Evolutionary conservation across 1,140 invertebrate species (phyloP), one percentile per base, ranked within the genome.

Genomic region (Apocrypta bakeri): DNA sequence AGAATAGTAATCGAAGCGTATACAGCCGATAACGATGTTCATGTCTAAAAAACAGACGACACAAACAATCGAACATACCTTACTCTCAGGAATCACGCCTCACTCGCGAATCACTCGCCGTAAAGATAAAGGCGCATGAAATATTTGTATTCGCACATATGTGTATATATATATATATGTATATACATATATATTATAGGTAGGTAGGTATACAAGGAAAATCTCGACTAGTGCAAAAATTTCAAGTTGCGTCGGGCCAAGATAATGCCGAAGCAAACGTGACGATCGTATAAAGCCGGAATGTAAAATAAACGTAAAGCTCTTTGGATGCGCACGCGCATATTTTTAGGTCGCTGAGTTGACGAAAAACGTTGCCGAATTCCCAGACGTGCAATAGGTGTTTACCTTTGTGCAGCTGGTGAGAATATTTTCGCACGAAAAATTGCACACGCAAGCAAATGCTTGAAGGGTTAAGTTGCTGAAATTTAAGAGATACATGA

Each of bases 11-110:
- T 42, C 12, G 64, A 79, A 79, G 64, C 40, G 64, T 40, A 31
- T 42, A 68, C 1, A 79, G 64, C 25, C n/a, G 76, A 79, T 69
- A 69, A 48, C 76, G 17, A 79, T 14, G n/a, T 79, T 27, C 64
- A 3, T 8, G n/a, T 17, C 9, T 61, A 31, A 76, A 76, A 76
- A 76, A 64, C 12, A 27, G 61, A 33, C 48, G 56, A 33, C 27
- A 63, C 27, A 24, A 12, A 66, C 63, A 9, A 66, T 66, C 24
- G 2, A 24, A 11, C 25, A 66, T 24, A 9, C 48, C 48, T 31
- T 63, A 63, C 25, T 9, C 48, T 76, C 27, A 76, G 74, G 37
- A 76, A 63, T 29, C 37, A 63, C 21, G 25, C 64, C 27, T 66
- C 25, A 29, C 64, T 24, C 25, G 64, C 31, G 17, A 71, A 71